Conservation (phyloP, 2,797 vertebrate species). For the Bryconaethiops microstoma region DNA sequence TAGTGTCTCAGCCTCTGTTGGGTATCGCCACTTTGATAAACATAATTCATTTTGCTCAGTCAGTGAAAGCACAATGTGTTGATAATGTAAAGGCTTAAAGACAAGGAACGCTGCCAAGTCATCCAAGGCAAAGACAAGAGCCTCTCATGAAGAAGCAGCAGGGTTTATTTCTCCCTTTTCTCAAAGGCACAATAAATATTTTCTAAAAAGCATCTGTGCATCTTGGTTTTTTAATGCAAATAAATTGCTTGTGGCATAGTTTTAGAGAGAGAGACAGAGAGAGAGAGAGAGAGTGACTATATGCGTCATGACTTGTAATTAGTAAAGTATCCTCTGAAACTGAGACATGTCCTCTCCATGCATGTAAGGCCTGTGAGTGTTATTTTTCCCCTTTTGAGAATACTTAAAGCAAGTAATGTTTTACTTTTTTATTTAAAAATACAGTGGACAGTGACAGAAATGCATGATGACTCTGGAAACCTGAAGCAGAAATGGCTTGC, state of each 20-base stretch:
- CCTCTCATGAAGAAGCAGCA: background rate
- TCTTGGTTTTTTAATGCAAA: slow-evolving; percentile 31
- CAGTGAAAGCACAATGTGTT: slow-evolving; percentile 28
- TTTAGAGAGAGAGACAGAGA: background rate
- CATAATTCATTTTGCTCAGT: slow-evolving; percentile 37
- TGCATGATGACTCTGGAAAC: slow-evolving; percentile 9
- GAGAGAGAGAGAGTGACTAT: no score
- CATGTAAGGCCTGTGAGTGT: background rate
- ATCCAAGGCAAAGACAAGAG: slow-evolving; percentile 6
- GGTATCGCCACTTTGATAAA: slow-evolving; percentile 41
- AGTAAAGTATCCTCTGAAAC: no score
- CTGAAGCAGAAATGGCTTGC: slow-evolving; percentile 9
- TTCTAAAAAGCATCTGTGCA: slow-evolving; percentile 16
- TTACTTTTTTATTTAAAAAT: slow-evolving; percentile 8
- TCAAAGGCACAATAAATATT: slow-evolving; percentile 23
- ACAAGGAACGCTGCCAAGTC: slow-evolving; percentile 10
- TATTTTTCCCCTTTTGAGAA: background rate
- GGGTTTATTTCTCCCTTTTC: background rate
- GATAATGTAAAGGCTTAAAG: slow-evolving; percentile 31
- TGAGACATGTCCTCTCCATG: no score
- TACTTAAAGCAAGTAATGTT: slow-evolving; percentile 9
- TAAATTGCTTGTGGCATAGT: background rate
- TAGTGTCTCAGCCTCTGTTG: slow-evolving; percentile 44
- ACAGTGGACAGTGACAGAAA: background rate
- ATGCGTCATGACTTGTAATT: no score